These are phyloP conservation scores for Callimorpha dominula DNA, from an alignment of 2,888 invertebrate species.

Conservation along the genomic window DNA sequence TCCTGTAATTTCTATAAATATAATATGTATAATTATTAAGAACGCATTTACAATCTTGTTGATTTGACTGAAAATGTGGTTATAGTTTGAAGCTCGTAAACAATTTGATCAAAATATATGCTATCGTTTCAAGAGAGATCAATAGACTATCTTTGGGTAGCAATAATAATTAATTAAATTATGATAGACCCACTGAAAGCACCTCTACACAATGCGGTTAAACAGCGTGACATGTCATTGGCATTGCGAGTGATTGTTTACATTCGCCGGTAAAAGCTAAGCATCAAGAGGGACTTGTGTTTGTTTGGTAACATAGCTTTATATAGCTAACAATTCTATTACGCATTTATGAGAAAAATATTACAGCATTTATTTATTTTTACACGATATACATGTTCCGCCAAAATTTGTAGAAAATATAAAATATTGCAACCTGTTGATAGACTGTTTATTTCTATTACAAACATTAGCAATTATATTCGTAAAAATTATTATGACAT, in stretches of 20 bases:
- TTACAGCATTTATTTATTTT: no score
- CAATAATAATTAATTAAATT: slow-evolving; percentile 3
- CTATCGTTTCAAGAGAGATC: not conserved
- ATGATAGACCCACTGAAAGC: no score
- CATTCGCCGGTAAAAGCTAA: no score
- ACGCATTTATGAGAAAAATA: no score
- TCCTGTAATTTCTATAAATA: not conserved
- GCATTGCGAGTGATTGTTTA: not conserved
- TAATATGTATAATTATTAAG: slow-evolving; percentile 1
- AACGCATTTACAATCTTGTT: not conserved
- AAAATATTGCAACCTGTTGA: not conserved
- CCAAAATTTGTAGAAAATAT: not conserved
- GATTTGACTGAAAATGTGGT: slow-evolving; percentile 4
- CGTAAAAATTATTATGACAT: not conserved
- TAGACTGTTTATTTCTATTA: not conserved
- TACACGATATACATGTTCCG: no score
- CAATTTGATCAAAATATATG: not conserved
- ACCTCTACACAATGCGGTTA: not conserved
- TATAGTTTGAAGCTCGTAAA: not conserved
- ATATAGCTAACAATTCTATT: no score
- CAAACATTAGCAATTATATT: not conserved
- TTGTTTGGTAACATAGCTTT: no score
- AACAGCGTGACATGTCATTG: not conserved
- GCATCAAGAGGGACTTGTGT: no score
- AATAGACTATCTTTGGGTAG: not conserved